Evolutionary conservation across 2,888 invertebrate species (phyloP).

Genomic region (Malthinus flaveolus): DNA sequence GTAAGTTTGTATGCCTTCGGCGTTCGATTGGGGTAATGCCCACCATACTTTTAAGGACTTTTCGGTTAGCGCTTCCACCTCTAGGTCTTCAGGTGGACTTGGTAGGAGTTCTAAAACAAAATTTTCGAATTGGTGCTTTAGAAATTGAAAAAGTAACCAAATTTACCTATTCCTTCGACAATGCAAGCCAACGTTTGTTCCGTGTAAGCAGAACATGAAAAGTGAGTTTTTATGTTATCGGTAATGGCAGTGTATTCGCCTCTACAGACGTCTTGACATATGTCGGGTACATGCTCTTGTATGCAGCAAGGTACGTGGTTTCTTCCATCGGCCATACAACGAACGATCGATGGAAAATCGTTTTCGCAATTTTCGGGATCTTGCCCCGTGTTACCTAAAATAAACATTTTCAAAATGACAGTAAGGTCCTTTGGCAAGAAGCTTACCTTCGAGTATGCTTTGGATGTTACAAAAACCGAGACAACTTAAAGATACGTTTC

Average conservation of each 20-base stretch:
- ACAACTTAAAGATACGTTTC: constrained; percentile 72
- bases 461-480: constrained; percentile 84
- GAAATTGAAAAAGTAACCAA: constrained; percentile 35
- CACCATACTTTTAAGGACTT: constrained; percentile 74
- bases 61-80: constrained; percentile 73
- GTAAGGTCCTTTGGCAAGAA: no score
- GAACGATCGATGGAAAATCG: constrained; percentile 79
- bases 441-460: constrained; percentile 52
- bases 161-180: constrained; percentile 72
- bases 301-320: constrained; percentile 87
- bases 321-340: constrained; percentile 78
- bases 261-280: constrained; percentile 83
- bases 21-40: constrained; percentile 66
- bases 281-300: constrained; percentile 78
- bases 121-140: constrained; percentile 6
- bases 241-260: constrained; percentile 85
- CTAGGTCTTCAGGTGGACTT: constrained; percentile 72
- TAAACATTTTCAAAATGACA: no score
- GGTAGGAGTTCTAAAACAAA: constrained; percentile 68
- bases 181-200: constrained; percentile 82
- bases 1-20: constrained; percentile 68
- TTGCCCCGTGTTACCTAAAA: constrained; percentile 76
- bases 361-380: constrained; percentile 80
- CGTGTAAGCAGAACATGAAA: constrained; percentile 82
- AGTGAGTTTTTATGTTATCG: constrained; percentile 80